Conservation (phyloP, 1,140 invertebrate genomes). For the Cotesia glomerata region DNA sequence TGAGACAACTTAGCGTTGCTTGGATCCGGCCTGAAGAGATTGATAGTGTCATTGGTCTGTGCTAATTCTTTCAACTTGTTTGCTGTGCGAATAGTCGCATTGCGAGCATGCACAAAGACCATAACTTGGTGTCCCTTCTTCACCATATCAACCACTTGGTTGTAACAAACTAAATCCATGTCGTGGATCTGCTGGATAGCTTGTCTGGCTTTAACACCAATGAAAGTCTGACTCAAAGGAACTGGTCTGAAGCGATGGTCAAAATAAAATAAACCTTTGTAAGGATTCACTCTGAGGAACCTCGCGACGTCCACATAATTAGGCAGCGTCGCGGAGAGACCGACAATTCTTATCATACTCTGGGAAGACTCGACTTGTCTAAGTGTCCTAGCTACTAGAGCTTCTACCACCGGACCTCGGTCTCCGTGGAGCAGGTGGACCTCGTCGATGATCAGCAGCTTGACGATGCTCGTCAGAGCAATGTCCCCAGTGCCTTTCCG, state of each 20-base stretch:
- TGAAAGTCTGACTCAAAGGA: constrained; percentile 90
- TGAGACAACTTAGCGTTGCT: constrained; percentile 65
- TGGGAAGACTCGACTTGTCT: constrained; percentile 94
- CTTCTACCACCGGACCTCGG: constrained; percentile 96
- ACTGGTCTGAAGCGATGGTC: constrained; percentile 96
- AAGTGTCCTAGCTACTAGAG: constrained; percentile 93
- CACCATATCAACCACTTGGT: constrained; percentile 88
- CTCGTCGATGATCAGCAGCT: constrained; percentile 97
- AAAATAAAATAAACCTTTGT: constrained; percentile 95
- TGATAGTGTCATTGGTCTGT: constrained; percentile 73
- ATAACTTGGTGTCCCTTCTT: constrained; percentile 94
- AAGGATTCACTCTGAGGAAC: constrained; percentile 93
- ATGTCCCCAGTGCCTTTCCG: constrained; percentile 92
- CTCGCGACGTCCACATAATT: constrained; percentile 97
- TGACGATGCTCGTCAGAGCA: constrained; percentile 87
- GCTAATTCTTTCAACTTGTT: constrained; percentile 79
- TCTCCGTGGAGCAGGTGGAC: constrained; percentile 98
- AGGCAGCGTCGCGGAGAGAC: constrained; percentile 95
- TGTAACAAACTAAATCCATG: constrained; percentile 94
- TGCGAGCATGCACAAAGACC: constrained; percentile 98
- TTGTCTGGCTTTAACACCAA: constrained; percentile 86
- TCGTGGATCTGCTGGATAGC: constrained; percentile 78
- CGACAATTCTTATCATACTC: constrained; percentile 97
- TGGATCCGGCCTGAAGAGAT: constrained; percentile 73
- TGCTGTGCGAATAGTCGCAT: constrained; percentile 91